These are phyloP conservation scores for Macroramphosus scolopax DNA, from an alignment of 2,797 vertebrate genomes.

Conservation along the genomic window DNA sequence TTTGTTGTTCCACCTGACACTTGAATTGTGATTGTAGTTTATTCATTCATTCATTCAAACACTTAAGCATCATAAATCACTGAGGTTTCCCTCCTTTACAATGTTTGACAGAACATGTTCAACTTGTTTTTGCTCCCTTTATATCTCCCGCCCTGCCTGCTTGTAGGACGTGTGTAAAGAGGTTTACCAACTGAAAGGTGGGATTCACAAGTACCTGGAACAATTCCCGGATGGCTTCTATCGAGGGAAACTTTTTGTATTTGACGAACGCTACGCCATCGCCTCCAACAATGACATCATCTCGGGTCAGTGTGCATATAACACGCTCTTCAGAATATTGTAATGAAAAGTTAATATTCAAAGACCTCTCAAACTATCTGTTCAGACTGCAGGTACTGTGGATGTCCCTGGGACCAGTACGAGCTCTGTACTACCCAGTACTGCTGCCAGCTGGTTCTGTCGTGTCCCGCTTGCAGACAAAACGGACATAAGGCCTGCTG, in stretches of 20 bases:
- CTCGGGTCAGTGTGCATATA: constrained; percentile 79
- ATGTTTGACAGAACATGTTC: no score
- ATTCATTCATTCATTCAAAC: background rate
- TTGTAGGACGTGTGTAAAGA: constrained; percentile 89
- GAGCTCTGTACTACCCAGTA: constrained; percentile 85
- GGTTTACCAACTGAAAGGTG: constrained; percentile 94
- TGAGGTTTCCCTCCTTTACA: no score
- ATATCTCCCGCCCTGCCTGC: background rate
- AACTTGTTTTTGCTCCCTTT: no score
- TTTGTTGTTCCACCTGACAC: no score
- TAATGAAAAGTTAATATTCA: no score
- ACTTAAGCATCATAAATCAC: no score
- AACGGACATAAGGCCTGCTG: constrained; percentile 89
- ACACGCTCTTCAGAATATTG: no score
- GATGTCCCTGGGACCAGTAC: constrained; percentile 89
- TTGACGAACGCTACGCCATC: constrained; percentile 92
- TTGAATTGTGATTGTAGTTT: background rate
- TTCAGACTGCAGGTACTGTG: constrained; percentile 90
- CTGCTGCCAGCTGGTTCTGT: constrained; percentile 92
- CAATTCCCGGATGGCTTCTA: constrained; percentile 93
- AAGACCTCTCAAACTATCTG: no score
- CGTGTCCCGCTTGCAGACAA: constrained; percentile 81
- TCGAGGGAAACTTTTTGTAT: constrained; percentile 95
- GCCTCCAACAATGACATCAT: constrained; percentile 86
- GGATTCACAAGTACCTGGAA: constrained; percentile 97